Conservation (phyloP, 1,140 invertebrate genomes). For the Wasmannia auropunctata region DNA sequence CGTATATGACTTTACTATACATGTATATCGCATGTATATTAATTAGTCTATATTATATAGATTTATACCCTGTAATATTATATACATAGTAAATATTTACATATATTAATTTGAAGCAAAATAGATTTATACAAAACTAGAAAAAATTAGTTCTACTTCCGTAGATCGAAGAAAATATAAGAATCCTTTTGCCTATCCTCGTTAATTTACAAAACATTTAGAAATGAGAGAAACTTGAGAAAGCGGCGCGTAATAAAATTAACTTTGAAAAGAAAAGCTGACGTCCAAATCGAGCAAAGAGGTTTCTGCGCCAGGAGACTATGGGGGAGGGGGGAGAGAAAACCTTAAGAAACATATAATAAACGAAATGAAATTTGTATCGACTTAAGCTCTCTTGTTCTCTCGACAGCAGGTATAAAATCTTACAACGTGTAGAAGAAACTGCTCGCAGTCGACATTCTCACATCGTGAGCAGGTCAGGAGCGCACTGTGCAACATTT, state of each 20-base stretch:
- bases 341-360: slow-evolving; percentile 16
- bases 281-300: not conserved
- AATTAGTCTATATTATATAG: slow-evolving; percentile 23
- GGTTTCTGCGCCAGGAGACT: not conserved
- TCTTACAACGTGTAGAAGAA: slow-evolving; percentile 32
- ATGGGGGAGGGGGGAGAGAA: too few species aligned
- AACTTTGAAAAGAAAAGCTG: not conserved
- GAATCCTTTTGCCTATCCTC: not conserved
- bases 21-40: not conserved
- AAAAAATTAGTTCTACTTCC: not conserved
- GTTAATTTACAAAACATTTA: not conserved
- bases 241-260: slow-evolving; percentile 4
- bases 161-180: not conserved
- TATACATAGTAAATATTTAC: not conserved
- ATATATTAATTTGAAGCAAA: slow-evolving; percentile 4
- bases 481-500: slow-evolving; percentile 48
- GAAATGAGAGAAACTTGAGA: not conserved
- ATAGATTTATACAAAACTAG: not conserved
- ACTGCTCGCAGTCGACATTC: slow-evolving; percentile 53
- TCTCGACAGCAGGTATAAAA: slow-evolving; percentile 21
- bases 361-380: slow-evolving; percentile 55
- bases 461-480: slow-evolving; percentile 51
- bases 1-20: not conserved
- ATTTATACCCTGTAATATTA: slow-evolving; percentile 18
- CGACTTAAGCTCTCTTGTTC: slow-evolving; percentile 26